Percentiles rank a stretch among this genome's conserved stretches.
These are phyloP conservation scores for Aspidoscelis tigris DNA, from an alignment of 2,113 vertebrate genomes.

Conservation along the genomic window DNA sequence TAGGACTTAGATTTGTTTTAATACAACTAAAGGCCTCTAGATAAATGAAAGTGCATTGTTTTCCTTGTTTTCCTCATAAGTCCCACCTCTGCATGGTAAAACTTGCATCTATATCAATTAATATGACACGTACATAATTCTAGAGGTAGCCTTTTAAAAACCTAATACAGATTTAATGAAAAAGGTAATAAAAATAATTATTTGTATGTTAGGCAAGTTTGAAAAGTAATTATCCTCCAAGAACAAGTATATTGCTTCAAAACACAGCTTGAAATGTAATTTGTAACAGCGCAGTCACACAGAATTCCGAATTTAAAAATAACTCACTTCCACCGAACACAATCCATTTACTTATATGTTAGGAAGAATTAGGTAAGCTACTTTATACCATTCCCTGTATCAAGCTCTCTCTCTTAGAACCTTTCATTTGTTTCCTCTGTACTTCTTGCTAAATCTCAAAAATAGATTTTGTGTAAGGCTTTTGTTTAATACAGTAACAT, in stretches of 20 bases:
- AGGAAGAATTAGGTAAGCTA: not conserved
- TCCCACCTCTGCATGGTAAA: not conserved
- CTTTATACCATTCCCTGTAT: not conserved
- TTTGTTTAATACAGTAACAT: too few species aligned
- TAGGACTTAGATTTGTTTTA: not conserved
- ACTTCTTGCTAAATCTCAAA: not conserved
- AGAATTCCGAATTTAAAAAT: not conserved
- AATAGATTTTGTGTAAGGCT: not conserved
- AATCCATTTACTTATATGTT: not conserved
- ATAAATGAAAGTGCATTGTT: not conserved
- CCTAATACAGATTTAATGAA: not conserved
- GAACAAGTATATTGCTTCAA: not conserved
- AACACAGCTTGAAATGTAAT: not conserved
- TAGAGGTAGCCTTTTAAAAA: too few species aligned
- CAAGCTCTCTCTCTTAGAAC: not conserved
- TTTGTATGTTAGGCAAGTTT: slow-evolving; percentile 17
- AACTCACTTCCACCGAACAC: not conserved
- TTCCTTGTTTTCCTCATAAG: not conserved
- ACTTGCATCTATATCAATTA: too few species aligned
- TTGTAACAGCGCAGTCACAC: not conserved
- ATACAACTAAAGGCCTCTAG: not conserved
- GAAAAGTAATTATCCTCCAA: not conserved
- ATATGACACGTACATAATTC: too few species aligned
- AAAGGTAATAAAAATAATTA: not conserved
- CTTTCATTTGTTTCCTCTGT: not conserved